Percentiles rank a stretch among this genome's conserved stretches.
Evolutionary conservation across 1,140 invertebrate species (phyloP).

Genomic region (Achatina immaculata): DNA sequence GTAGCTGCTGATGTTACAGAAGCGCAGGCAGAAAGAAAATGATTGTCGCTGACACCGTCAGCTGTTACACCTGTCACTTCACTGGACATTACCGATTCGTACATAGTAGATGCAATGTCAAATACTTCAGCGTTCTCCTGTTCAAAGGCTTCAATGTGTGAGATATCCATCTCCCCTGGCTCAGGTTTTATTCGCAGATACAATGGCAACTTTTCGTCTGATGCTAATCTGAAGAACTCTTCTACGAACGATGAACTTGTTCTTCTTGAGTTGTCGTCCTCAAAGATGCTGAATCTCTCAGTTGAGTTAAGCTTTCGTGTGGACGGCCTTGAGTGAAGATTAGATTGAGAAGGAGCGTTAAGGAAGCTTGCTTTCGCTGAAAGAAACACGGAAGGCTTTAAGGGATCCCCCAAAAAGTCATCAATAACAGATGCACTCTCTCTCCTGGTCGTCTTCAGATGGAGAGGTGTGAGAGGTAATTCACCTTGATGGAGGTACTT

Average conservation of each 20-base stretch:
- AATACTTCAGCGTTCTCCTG: constrained; percentile 50
- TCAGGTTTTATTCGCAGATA: constrained; percentile 45
- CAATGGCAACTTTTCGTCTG: not conserved
- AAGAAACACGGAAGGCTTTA: constrained; percentile 19
- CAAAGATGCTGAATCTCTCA: constrained; percentile 40
- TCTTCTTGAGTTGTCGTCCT: constrained; percentile 73
- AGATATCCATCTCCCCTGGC: constrained; percentile 26
- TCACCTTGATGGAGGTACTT: constrained; percentile 30
- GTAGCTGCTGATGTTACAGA: not conserved
- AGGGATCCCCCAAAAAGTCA: constrained; percentile 75
- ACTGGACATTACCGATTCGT: constrained; percentile 26
- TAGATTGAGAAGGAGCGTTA: constrained; percentile 24
- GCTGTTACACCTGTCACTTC: not conserved
- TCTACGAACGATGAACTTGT: constrained; percentile 76
- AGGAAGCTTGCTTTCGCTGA: constrained; percentile 16
- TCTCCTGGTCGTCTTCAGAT: constrained; percentile 73
- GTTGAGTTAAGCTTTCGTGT: constrained; percentile 34
- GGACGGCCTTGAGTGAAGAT: not conserved
- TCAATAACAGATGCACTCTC: constrained; percentile 78
- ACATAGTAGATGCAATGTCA: constrained; percentile 55
- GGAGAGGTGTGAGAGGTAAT: constrained; percentile 13
- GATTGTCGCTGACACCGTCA: not conserved
- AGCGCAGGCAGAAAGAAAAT: no score
- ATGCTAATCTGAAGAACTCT: constrained; percentile 76
- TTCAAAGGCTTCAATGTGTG: constrained; percentile 24